Conservation (phyloP, 2,888 invertebrate genomes). For the Pycnomerus fuliginosus region DNA sequence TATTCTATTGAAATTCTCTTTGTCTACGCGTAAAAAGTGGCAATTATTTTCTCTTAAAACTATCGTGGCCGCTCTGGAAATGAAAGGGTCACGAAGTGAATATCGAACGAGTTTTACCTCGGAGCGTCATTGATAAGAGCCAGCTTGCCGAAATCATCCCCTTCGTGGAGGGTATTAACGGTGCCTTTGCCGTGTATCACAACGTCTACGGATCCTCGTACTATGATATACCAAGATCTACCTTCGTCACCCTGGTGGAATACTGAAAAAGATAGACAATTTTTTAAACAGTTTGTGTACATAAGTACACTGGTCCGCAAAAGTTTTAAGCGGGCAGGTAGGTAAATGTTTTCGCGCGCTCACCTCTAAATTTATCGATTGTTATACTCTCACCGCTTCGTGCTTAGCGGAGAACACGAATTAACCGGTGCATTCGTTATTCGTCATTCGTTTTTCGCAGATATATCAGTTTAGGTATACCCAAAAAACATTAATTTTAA, state of each 20-base stretch:
- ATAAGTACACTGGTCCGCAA: too few relatives aligned
- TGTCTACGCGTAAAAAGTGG: constrained; percentile 80
- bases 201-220: constrained; percentile 81
- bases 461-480: too few relatives aligned
- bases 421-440: too few relatives aligned
- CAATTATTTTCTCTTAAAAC: constrained; percentile 79
- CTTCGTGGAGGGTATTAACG: constrained; percentile 77
- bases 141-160: constrained; percentile 85
- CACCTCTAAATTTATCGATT: too few relatives aligned
- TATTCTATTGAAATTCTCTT: constrained; percentile 81
- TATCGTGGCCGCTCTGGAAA: constrained; percentile 74
- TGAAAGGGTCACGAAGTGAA: background rate
- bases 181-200: constrained; percentile 83
- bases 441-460: too few relatives aligned
- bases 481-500: too few relatives aligned
- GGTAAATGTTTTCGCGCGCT: too few relatives aligned
- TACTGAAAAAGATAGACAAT: constrained; percentile 55
- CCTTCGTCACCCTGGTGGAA: constrained; percentile 85
- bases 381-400: too few relatives aligned
- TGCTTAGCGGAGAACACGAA: too few relatives aligned
- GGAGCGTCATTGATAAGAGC: constrained; percentile 84
- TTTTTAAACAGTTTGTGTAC: too few relatives aligned
- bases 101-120: constrained; percentile 57
- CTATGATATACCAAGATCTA: constrained; percentile 80
- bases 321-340: too few relatives aligned